Percentiles rank a stretch among this genome's conserved stretches.
Conservation (phyloP, 2,888 invertebrate genomes). For the Nomada flava region DNA sequence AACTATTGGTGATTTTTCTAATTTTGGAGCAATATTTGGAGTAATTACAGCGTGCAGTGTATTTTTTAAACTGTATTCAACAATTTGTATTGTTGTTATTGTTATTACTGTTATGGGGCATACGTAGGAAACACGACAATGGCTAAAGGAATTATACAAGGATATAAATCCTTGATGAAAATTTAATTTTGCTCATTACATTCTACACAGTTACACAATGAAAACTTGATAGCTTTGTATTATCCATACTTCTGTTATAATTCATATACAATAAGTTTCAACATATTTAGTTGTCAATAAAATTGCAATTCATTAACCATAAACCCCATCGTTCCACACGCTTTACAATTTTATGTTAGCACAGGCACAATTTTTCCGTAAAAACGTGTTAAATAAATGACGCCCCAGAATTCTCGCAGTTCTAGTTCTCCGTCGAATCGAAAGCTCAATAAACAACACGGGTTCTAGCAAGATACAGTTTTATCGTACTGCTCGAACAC, state of each 20-base stretch:
- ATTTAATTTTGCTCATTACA: too few relatives aligned
- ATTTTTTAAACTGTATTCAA: too few relatives aligned
- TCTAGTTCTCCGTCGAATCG: not conserved
- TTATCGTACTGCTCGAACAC: not conserved
- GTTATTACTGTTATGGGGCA: too few relatives aligned
- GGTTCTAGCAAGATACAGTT: not conserved
- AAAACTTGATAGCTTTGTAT: too few relatives aligned
- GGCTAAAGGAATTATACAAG: too few relatives aligned
- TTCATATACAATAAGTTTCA: not conserved
- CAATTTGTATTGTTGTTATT: too few relatives aligned
- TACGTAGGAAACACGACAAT: too few relatives aligned
- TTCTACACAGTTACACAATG: too few relatives aligned
- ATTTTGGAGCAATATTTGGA: not conserved
- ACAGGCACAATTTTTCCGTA: too few relatives aligned
- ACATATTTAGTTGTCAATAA: not conserved
- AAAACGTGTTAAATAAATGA: not conserved
- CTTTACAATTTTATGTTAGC: not conserved
- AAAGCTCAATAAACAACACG: conserved; percentile 15
- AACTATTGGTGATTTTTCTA: not conserved
- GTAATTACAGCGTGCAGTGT: not conserved
- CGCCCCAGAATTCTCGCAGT: not conserved
- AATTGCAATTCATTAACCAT: not conserved
- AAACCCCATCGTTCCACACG: not conserved
- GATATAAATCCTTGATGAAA: too few relatives aligned
- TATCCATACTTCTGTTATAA: not conserved